Evolutionary conservation across 2,113 vertebrate species (phyloP).

Genomic region (Phycodurus eques): DNA sequence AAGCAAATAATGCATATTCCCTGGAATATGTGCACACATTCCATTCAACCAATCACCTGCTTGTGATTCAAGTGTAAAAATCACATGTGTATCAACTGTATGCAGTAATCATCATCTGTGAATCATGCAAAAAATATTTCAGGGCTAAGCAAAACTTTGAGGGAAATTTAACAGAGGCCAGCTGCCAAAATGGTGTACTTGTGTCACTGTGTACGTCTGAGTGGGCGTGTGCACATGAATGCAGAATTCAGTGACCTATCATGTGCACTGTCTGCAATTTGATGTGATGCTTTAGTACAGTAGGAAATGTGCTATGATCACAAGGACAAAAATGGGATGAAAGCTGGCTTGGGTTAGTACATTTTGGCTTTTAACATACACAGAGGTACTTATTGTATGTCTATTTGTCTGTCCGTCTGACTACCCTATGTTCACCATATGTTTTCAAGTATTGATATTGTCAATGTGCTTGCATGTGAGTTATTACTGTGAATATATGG

Average conservation of each 20-base stretch:
- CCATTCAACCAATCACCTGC: not conserved
- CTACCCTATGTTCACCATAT: too few species aligned
- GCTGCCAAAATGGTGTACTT: constrained; percentile 6
- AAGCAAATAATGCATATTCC: not conserved
- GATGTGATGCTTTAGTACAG: not conserved
- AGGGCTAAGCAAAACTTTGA: not conserved
- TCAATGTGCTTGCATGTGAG: too few species aligned
- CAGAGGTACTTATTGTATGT: too few species aligned
- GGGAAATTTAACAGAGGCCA: not conserved
- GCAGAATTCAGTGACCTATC: constrained; percentile 19
- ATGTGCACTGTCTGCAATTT: not conserved
- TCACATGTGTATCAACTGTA: not conserved
- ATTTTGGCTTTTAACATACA: too few species aligned
- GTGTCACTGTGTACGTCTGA: not conserved
- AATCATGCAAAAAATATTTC: not conserved
- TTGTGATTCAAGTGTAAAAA: not conserved
- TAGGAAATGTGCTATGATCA: not conserved
- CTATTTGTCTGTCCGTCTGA: too few species aligned
- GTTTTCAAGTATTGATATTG: too few species aligned
- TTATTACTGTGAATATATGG: too few species aligned
- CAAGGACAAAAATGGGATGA: not conserved
- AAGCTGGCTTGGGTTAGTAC: not conserved
- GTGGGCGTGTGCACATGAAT: constrained; percentile 13
- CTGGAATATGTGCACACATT: not conserved
- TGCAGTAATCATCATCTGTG: not conserved